Conservation (phyloP, 2,113 vertebrate genomes). For the Spilogale gracilis region DNA sequence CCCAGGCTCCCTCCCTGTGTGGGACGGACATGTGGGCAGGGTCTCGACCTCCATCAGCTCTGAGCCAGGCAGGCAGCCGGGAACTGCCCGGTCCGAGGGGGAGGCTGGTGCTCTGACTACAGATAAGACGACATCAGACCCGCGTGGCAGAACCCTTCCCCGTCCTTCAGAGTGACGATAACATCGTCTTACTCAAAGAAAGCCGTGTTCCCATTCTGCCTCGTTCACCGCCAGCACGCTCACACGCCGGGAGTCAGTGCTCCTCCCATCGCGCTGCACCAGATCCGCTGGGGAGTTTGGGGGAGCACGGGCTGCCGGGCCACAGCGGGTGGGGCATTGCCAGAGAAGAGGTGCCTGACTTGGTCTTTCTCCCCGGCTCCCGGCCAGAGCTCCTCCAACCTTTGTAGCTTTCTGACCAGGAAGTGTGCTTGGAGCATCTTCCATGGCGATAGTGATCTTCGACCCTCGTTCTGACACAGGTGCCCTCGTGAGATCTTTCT, state of each 20-base stretch:
- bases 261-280: accelerated
- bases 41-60: background rate
- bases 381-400: background rate
- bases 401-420: background rate
- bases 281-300: background rate
- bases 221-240: accelerated
- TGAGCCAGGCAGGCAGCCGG: background rate
- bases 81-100: accelerated
- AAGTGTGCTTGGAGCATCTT: background rate
- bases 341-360: background rate
- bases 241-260: accelerated
- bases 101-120: background rate
- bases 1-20: accelerated
- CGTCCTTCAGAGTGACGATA: accelerated
- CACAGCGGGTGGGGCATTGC: accelerated
- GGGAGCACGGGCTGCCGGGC: background rate
- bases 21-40: accelerated
- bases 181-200: background rate
- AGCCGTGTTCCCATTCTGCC: accelerated
- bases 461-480: background rate
- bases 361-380: background rate
- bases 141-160: accelerated
- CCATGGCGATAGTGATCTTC: background rate
- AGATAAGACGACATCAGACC: accelerated
- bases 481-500: background rate